Base-by-base conservation (phyloP, 2,797 vertebrate species). In the Alfaro cultratus region DNA sequence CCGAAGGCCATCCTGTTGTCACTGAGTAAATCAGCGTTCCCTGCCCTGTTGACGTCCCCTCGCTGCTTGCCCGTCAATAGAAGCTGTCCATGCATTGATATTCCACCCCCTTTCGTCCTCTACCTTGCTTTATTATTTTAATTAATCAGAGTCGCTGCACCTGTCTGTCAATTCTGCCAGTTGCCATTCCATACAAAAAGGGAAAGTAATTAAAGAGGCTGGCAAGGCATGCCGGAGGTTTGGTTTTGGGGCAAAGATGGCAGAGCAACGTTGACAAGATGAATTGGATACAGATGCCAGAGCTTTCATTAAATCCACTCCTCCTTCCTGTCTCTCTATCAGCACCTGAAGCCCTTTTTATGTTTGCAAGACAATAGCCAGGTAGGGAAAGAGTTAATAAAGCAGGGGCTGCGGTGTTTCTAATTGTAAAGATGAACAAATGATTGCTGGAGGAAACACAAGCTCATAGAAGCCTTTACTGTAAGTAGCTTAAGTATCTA, bases 61-160 rank as follows among this genome's bases (percentile, higher is more conserved):
- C 87, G 55, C 88, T 71, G 70, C 86, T 86, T 84, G 83, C 85
- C 90, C 89, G 80, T 92, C 92, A 93, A 78, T 85, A 83, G 74
- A 83, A 86, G 82, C 73, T 85, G 87, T 93, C 91, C 88, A 64
- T 80, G n/a, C 90, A 82, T 83, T 90, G 90, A 92, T 85, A 91
- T 75, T 47, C 91, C 81, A 74, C 76, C 70, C 86, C 83, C 80
- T 88, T 89, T 81, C 13, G 6, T 70, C 86, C 82, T 74, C 78
- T 76, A 75, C 78, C 31, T 46, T 36, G 84, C 90, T 94, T 95
- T 94, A 94, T 92, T 94, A 93, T 95, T 95, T 95, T 95, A 96
- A 96, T 95, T 96, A 95, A 94, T 95, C 94, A 95, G 93, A 91
- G 94, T 89, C 47, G 80, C 89, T 92, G 91, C 93, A 94, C 93